phyloP scores from a whole-genome alignment of 2,113 vertebrate genomes.

The Ifrita kowaldi region DNA sequence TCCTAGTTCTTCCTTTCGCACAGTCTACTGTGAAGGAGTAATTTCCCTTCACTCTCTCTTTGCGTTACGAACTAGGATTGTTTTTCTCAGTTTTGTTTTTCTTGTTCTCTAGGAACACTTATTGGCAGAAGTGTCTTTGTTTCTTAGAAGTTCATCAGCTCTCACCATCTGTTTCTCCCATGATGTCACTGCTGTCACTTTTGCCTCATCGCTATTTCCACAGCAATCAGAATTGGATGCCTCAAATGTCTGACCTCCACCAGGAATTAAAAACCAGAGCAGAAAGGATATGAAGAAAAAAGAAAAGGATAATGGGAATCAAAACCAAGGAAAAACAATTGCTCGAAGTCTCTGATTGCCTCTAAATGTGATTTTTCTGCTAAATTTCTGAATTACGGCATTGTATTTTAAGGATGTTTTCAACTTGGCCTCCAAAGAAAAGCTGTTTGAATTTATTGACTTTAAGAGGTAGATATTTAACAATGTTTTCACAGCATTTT shows the following conservation, averaged over 20 bases:
- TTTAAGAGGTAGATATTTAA: neutral
- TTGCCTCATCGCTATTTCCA: constrained; percentile 39
- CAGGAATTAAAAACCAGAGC: neutral
- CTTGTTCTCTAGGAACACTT: constrained; percentile 36
- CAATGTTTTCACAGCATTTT: neutral
- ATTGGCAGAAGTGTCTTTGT: constrained; percentile 45
- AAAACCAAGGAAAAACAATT: neutral
- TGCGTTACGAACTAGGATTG: neutral
- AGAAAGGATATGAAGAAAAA: neutral
- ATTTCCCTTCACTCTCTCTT: neutral
- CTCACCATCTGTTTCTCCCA: constrained; percentile 50
- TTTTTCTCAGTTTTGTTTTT: constrained; percentile 30
- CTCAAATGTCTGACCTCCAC: constrained; percentile 2
- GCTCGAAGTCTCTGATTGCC: neutral
- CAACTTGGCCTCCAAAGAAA: neutral
- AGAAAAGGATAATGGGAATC: neutral
- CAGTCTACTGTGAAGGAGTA: neutral
- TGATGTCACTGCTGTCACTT: constrained; percentile 50
- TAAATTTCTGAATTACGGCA: neutral
- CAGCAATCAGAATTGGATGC: neutral
- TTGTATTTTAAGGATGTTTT: neutral
- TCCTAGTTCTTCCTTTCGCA: neutral
- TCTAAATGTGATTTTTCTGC: neutral
- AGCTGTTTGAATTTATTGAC: neutral
- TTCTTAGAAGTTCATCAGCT: constrained; percentile 55